Conservation (phyloP, 2,888 invertebrate species). For the Aradus depressus region DNA sequence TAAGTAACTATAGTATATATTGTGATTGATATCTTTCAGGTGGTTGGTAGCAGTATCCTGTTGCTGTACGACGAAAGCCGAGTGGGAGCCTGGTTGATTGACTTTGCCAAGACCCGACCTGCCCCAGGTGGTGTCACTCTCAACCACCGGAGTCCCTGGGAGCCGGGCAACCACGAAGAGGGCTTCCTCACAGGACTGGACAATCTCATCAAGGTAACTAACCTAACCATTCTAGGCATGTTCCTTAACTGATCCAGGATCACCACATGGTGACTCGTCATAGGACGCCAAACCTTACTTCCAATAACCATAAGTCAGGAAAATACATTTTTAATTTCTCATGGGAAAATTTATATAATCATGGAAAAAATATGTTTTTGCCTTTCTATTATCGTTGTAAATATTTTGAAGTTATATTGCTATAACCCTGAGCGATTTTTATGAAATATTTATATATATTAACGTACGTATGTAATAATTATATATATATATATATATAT, state of each 20-base stretch:
- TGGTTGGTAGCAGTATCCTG: constrained; percentile 86
- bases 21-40: constrained; percentile 41
- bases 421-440: too few relatives aligned
- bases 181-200: constrained; percentile 88
- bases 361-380: too few relatives aligned
- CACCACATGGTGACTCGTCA: not conserved
- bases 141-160: constrained; percentile 72
- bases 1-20: too few relatives aligned
- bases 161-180: constrained; percentile 92
- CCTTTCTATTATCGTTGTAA: too few relatives aligned
- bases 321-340: not conserved
- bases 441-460: too few relatives aligned
- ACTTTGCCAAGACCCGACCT: constrained; percentile 84
- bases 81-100: constrained; percentile 91
- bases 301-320: not conserved
- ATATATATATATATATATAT: too few relatives aligned
- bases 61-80: constrained; percentile 82
- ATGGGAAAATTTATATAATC: too few relatives aligned
- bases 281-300: not conserved
- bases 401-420: too few relatives aligned
- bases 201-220: constrained; percentile 64
- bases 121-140: constrained; percentile 58
- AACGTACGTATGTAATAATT: too few relatives aligned
- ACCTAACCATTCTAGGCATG: not conserved
- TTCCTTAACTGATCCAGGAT: not conserved